phyloP scores from a whole-genome alignment of 2,113 vertebrate species.

The Clinocottus analis region DNA sequence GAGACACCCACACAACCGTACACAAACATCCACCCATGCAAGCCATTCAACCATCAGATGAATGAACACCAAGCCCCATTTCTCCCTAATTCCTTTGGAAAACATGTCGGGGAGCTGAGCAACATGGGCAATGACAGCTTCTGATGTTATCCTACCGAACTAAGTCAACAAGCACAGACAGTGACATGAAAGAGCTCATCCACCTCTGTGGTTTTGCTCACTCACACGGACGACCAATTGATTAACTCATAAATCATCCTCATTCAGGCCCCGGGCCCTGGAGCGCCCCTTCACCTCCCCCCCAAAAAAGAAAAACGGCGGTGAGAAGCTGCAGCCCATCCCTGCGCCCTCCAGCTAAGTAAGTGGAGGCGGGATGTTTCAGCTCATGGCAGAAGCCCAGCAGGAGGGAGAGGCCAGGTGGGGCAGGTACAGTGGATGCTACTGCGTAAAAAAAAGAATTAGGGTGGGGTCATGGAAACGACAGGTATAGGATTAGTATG shows the following conservation, averaged over 20 bases:
- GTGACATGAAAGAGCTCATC: slow-evolving; percentile 75
- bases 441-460: slow-evolving; percentile 23
- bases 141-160: slow-evolving; percentile 69
- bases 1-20: slow-evolving; percentile 10
- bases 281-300: slow-evolving; percentile 43
- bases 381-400: slow-evolving; percentile 73
- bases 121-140: slow-evolving; percentile 75
- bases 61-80: slow-evolving; percentile 63
- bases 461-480: slow-evolving; percentile 68
- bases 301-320: slow-evolving; percentile 30
- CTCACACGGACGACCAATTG: slow-evolving; percentile 79
- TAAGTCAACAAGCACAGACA: slow-evolving; percentile 80
- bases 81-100: slow-evolving; percentile 78
- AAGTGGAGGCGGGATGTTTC: slow-evolving; percentile 77
- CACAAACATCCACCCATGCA: slow-evolving; percentile 33
- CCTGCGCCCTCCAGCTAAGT: slow-evolving; percentile 79
- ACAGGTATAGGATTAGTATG: slow-evolving; percentile 59
- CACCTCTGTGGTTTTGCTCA: slow-evolving; percentile 78
- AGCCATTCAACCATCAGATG: slow-evolving; percentile 65
- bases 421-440: slow-evolving; percentile 69
- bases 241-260: slow-evolving; percentile 85
- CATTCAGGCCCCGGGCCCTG: slow-evolving; percentile 70
- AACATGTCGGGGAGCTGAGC: slow-evolving; percentile 74
- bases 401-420: slow-evolving; percentile 76
- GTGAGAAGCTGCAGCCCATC: slow-evolving; percentile 80